phyloP scores from a whole-genome alignment of 2,888 invertebrate species.

The Lepeophtheirus nordmannii region DNA sequence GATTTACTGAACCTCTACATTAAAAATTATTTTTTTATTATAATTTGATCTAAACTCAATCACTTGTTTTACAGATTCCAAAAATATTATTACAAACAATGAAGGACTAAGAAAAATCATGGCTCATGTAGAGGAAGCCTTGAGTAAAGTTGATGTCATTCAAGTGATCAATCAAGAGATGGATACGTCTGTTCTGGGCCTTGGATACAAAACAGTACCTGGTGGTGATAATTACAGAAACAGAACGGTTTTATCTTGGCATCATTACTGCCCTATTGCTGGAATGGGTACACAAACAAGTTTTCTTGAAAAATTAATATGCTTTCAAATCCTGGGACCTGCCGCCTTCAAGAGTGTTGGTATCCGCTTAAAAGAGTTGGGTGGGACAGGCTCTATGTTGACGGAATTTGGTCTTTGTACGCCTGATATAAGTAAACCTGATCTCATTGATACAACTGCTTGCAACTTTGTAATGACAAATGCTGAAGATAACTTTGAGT shows the following conservation, averaged over 20 bases:
- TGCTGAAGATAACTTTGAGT: neutral
- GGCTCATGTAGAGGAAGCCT: too few species aligned
- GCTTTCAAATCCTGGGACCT: constrained; percentile 13
- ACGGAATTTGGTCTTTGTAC: constrained; percentile 22
- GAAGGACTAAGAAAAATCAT: too few species aligned
- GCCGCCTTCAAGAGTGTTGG: constrained; percentile 1
- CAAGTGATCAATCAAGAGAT: neutral
- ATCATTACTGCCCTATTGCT: constrained; percentile 15
- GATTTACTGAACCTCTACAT: too few species aligned
- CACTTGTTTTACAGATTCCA: too few species aligned
- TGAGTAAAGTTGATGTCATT: too few species aligned
- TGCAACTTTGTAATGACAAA: constrained; percentile 18
- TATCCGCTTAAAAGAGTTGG: constrained; percentile 7
- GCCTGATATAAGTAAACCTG: constrained; percentile 2
- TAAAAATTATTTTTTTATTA: too few species aligned
- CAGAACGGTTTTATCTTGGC: constrained; percentile 20
- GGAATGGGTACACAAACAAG: neutral
- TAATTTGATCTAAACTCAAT: too few species aligned
- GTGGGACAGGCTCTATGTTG: constrained; percentile 20
- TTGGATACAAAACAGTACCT: constrained; percentile 6
- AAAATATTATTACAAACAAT: too few species aligned
- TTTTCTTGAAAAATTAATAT: neutral
- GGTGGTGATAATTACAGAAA: constrained; percentile 1
- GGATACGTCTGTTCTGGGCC: neutral
- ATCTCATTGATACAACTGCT: neutral